Conservation (phyloP, 2,888 invertebrate species). For the Icerya purchasi region DNA sequence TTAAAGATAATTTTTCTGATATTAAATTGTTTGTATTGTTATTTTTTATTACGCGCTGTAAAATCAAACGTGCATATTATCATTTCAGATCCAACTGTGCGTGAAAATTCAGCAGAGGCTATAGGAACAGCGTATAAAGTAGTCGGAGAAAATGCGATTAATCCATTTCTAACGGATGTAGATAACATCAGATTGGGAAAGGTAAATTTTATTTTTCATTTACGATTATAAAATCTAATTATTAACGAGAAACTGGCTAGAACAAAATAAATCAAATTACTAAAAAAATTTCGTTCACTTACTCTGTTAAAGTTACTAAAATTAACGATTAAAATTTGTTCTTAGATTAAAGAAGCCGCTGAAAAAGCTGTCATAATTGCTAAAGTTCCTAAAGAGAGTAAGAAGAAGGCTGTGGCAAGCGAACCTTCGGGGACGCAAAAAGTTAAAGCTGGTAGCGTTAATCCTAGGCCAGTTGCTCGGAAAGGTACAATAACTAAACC, state of each 20-base stretch:
- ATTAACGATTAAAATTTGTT: slow-evolving; percentile 9
- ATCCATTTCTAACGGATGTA: slow-evolving; percentile 65
- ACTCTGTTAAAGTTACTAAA: background rate
- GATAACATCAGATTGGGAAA: slow-evolving; percentile 81
- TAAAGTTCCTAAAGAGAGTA: slow-evolving; percentile 32
- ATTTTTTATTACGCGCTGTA: too few species aligned
- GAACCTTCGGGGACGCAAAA: slow-evolving; percentile 21
- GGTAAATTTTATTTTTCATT: too few species aligned
- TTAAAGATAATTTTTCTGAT: too few species aligned
- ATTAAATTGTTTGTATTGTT: too few species aligned
- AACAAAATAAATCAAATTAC: too few species aligned
- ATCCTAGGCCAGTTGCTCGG: slow-evolving; percentile 32
- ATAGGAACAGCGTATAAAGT: slow-evolving; percentile 84
- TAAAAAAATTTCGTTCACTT: background rate
- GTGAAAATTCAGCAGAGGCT: slow-evolving; percentile 82
- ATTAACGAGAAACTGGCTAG: too few species aligned
- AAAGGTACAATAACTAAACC: slow-evolving; percentile 8
- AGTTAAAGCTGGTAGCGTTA: slow-evolving; percentile 26
- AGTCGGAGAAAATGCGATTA: slow-evolving; percentile 74
- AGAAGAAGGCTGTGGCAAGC: slow-evolving; percentile 32
- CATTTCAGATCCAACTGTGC: slow-evolving; percentile 54
- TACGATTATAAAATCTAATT: too few species aligned
- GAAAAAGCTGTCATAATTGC: slow-evolving; percentile 77
- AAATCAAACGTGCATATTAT: too few species aligned
- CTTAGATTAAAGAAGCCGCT: slow-evolving; percentile 66